Base-by-base conservation (phyloP, 2,113 vertebrate species). In the Gopherus flavomarginatus region DNA sequence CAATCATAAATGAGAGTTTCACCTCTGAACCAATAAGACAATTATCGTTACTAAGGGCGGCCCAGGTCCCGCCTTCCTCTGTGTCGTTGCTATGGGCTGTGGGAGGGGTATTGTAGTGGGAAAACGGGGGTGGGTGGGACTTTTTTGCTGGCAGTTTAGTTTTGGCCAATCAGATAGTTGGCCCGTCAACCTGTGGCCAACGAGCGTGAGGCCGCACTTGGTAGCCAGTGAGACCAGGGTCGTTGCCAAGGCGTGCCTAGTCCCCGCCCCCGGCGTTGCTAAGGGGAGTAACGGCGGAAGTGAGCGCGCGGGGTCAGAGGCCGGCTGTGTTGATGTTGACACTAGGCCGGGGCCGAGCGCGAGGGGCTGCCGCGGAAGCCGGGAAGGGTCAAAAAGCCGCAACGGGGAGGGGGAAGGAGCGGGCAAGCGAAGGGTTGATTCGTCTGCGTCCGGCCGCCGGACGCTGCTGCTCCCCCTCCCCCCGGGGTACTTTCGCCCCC, bases 311-410 rank as follows among this genome's bases (percentile, higher is more conserved):
- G 90, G 95, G 95, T 95, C 95, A 92, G 92, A 84, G 95, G 95
- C 75, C 92, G 92, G 84, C 87, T 89, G 80, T 94, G 95, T 95
- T 95, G 92, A 92, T 95, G 94, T 93, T 95, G 94, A 95, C 91
- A 95, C 83, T 89, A 93, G 91, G 91, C 91, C 91, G 91, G 89
- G 89, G 85, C 53, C 47, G 69, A 72, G 50, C 54, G 62, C 69
- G 83, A 49, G 81, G 86, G 91, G 80, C 49, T 13, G 91, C 52
- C 47, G 72, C 86, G 81, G 72, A 79, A 29, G n/a, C 54, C 56
- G 24, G 49, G 54, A 79, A 35, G n/a, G 56, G 57, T 31, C 53
- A 52, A 38, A 62, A 38, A 84, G 49, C 52, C 56, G 24, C 38
- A 27, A 57, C n/a, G 13, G 44, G 13, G 42, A 57, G 24, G 26